These are phyloP conservation scores for Pachycephus smyrnensis DNA, from an alignment of 2,888 invertebrate species.

Conservation along the genomic window DNA sequence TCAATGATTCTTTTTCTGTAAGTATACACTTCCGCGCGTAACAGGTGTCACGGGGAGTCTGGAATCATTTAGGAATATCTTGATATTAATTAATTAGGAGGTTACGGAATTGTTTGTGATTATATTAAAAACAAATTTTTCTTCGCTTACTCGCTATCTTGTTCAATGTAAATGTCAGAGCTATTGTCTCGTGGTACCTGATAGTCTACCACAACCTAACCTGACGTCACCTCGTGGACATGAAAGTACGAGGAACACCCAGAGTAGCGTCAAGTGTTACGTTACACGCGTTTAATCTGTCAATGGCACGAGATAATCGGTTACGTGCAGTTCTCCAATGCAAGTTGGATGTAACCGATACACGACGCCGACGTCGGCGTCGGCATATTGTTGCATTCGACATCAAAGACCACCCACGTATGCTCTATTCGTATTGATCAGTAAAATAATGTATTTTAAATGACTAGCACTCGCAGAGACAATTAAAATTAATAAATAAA, in stretches of 20 bases:
- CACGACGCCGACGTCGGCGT: background rate
- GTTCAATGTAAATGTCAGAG: too few relatives aligned
- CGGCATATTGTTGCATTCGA: background rate
- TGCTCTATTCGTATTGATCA: background rate
- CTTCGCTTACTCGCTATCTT: too few relatives aligned
- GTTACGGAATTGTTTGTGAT: background rate
- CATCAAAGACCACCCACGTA: background rate
- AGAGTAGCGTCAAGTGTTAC: background rate
- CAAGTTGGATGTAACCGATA: background rate
- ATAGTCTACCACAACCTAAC: background rate
- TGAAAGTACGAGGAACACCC: background rate
- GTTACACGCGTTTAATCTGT: background rate
- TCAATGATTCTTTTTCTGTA: background rate
- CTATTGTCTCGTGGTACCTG: too few relatives aligned
- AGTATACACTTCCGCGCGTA: too few relatives aligned
- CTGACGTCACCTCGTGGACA: background rate
- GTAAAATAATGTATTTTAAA: background rate
- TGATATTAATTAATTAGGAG: background rate
- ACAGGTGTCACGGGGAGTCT: too few relatives aligned
- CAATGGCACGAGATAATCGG: background rate
- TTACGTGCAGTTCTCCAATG: background rate
- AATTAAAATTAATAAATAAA: too few relatives aligned
- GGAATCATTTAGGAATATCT: background rate
- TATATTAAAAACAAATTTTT: too few relatives aligned
- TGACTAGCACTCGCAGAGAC: too few relatives aligned